phyloP scores from a whole-genome alignment of 2,113 vertebrate genomes.

The Caloenas nicobarica region DNA sequence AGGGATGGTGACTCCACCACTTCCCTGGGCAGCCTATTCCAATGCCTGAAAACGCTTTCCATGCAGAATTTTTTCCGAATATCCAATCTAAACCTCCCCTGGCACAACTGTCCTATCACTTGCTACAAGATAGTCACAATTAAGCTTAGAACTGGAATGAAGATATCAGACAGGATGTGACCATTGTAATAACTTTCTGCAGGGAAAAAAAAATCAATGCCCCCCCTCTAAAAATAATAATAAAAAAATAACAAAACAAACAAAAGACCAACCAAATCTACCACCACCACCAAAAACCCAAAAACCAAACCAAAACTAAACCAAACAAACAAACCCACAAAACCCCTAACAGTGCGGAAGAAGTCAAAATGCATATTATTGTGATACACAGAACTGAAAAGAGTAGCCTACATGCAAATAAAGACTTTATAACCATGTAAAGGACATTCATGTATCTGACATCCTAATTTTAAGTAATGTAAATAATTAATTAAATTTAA shows the following conservation, averaged over 20 bases:
- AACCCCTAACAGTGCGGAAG: background rate
- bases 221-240: too few species aligned
- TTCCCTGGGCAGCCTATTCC: too few species aligned
- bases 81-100: too few species aligned
- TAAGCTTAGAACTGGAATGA: background rate
- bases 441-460: background rate
- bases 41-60: too few species aligned
- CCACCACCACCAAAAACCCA: too few species aligned
- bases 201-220: too few species aligned
- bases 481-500: background rate
- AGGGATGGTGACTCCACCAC: too few species aligned
- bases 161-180: background rate
- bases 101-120: too few species aligned
- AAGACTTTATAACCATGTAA: background rate
- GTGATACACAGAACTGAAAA: background rate
- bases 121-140: background rate
- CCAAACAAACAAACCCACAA: background rate
- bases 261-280: too few species aligned
- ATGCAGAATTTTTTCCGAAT: too few species aligned
- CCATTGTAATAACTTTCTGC: background rate
- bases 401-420: background rate
- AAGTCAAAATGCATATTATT: background rate
- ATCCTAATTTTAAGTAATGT: background rate
- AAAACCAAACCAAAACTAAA: too few species aligned
- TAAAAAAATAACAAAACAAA: background rate